Base-by-base conservation (phyloP, 2,113 vertebrate genomes). In the Pardalotus punctatus region DNA sequence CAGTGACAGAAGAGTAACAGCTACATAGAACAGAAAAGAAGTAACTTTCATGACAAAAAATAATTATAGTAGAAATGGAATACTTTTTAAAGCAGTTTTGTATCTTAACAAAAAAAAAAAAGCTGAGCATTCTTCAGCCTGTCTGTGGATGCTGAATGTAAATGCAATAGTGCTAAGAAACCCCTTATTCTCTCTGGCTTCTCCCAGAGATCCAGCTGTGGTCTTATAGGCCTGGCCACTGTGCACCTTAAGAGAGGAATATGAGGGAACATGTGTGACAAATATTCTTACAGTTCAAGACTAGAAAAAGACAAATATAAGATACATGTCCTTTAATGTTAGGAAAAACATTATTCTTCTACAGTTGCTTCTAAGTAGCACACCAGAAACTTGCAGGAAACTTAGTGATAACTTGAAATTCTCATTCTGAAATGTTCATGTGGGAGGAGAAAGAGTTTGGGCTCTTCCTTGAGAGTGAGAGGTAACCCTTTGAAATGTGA, bases 161-260 rank as follows among this genome's bases (percentile, higher is more conserved):
- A 95, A 72, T 73, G 42, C 16, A 43, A 21, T 71, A 88, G 45
- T 88, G 36, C 45, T 88, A 50, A 83, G 66, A 72, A 87, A 29
- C 5, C 27, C 33, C 38, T 76, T 11, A 4, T 81, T 90, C 31
- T 84, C 58, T 91, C 81, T 91, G 58, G 56, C 29, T 86, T 92
- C 48, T 89, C 25, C 22, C 48, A 62, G 88, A 85, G 60, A 89
- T 81, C 54, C 38, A 72, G 66, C 33, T 74, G 3, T 78, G 80
- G 71, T 81, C 36, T 35, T 62, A 42, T 0, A 45, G 50, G 57
- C 69, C 67, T 86, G 57, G 78, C 61, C 51, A 61, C 51, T 70
- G 16, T 92, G 91, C 91, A 86, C 88, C 90, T 91, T 90, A 89
- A 79, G 56, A 81, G 61, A 88, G 80, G 88, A 94, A 50, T 65